phyloP scores from a whole-genome alignment of 2,797 vertebrate species.

The Garrulus glandarius region DNA sequence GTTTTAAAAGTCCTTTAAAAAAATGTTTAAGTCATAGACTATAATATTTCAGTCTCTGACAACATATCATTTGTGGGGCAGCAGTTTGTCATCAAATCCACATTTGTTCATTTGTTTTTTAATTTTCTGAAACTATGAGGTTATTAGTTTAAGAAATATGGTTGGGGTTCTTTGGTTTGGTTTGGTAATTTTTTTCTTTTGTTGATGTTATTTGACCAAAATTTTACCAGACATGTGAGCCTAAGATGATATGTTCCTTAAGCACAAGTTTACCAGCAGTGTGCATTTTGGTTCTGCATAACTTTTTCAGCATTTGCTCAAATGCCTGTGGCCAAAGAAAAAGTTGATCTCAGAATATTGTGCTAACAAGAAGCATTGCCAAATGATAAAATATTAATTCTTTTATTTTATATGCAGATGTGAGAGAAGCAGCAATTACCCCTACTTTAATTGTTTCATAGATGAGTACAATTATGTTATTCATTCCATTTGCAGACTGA shows the following conservation, averaged over 20 bases:
- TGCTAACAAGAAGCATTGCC: constrained; percentile 67
- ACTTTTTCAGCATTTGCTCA: constrained; percentile 46
- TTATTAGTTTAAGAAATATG: not conserved
- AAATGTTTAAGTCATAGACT: too few relatives aligned
- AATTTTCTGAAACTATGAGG: not conserved
- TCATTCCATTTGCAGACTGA: constrained; percentile 68
- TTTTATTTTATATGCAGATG: constrained; percentile 73
- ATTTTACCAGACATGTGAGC: not conserved
- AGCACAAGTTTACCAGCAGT: not conserved
- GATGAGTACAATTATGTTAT: constrained; percentile 75
- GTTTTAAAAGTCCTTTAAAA: too few relatives aligned
- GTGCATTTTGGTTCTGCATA: constrained; percentile 3
- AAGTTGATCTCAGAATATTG: constrained; percentile 51
- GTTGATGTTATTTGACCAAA: not conserved
- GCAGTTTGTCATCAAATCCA: not conserved
- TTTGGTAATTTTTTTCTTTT: not conserved
- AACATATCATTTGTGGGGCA: not conserved
- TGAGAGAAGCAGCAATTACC: constrained; percentile 73
- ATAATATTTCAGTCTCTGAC: too few relatives aligned
- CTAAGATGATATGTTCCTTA: not conserved
- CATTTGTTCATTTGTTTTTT: not conserved
- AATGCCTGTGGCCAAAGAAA: constrained; percentile 61
- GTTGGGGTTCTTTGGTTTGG: not conserved
- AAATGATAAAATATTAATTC: constrained; percentile 80
- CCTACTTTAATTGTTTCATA: constrained; percentile 76